Conservation (phyloP, 1,140 invertebrate species). For the Dermatophagoides farinae region DNA sequence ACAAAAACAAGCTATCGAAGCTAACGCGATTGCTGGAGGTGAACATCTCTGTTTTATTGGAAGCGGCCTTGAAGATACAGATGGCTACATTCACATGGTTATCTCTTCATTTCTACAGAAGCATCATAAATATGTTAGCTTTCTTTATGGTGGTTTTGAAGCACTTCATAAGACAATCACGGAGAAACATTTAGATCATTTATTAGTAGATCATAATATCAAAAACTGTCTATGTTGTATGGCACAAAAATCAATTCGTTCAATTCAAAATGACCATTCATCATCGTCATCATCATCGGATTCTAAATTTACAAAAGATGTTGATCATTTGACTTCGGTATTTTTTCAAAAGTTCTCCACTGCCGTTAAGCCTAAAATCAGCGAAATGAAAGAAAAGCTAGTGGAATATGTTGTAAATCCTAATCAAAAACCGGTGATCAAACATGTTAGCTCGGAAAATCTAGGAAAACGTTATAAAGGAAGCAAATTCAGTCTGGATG, state of each 20-base stretch:
- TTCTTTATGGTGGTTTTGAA: constrained; percentile 75
- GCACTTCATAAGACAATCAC: constrained; percentile 23
- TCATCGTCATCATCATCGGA: background rate
- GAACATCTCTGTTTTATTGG: constrained; percentile 95
- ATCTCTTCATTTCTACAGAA: constrained; percentile 89
- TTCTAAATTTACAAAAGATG: background rate
- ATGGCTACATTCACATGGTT: constrained; percentile 94
- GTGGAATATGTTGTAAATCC: constrained; percentile 84
- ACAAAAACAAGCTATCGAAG: constrained; percentile 66
- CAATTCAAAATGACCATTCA: background rate
- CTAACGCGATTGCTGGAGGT: constrained; percentile 68
- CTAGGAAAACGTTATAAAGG: constrained; percentile 71
- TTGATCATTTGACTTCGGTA: background rate
- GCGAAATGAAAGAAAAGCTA: constrained; percentile 74
- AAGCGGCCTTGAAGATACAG: constrained; percentile 80
- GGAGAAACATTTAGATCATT: constrained; percentile 17
- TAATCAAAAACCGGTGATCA: constrained; percentile 22
- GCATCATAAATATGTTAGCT: constrained; percentile 72
- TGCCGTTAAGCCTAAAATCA: constrained; percentile 67
- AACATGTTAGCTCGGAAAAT: constrained; percentile 61
- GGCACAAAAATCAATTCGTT: background rate
- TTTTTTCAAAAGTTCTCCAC: constrained; percentile 19
- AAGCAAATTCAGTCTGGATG: constrained; percentile 75
- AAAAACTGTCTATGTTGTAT: constrained; percentile 20
- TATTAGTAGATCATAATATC: constrained; percentile 23